Evolutionary conservation across 2,888 invertebrate genomes (phyloP).

Genomic region (Drosophila macrospina): DNA sequence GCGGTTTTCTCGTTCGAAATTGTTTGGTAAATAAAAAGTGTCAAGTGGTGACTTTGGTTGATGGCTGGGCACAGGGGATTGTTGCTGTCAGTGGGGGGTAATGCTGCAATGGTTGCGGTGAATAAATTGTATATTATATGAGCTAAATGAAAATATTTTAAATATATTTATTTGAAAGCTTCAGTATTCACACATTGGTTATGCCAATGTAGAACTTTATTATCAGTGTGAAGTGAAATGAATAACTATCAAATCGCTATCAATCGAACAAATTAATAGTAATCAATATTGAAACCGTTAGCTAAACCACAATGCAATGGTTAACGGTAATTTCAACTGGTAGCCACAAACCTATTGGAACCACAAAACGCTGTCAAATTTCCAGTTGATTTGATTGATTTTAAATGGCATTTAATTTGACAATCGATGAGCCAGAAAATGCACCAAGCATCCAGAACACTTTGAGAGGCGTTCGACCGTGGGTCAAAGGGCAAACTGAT

Average conservation of each 20-base stretch:
- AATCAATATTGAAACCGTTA: slow-evolving; percentile 33
- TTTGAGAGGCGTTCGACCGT: slow-evolving; percentile 51
- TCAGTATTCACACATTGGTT: neutral
- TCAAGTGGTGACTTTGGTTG: slow-evolving; percentile 38
- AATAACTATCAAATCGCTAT: slow-evolving; percentile 1
- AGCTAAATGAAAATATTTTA: neutral
- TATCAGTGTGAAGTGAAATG: neutral
- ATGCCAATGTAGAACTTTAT: neutral
- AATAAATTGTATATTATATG: neutral
- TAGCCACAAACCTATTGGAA: slow-evolving; percentile 29
- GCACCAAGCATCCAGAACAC: slow-evolving; percentile 27
- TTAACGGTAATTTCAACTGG: slow-evolving; percentile 26
- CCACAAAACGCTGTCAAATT: slow-evolving; percentile 61
- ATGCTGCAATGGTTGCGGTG: slow-evolving; percentile 15
- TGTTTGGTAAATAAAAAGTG: slow-evolving; percentile 44
- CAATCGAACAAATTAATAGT: slow-evolving; percentile 20
- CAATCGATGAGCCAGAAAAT: slow-evolving; percentile 59
- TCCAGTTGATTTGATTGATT: slow-evolving; percentile 56
- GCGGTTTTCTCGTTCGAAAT: slow-evolving; percentile 54
- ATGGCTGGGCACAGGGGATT: slow-evolving; percentile 2
- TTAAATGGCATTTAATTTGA: slow-evolving; percentile 67
- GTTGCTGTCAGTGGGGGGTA: slow-evolving; percentile 7
- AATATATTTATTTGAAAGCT: neutral
- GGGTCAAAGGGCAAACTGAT: slow-evolving; percentile 47
- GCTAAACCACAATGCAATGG: slow-evolving; percentile 47